These are phyloP conservation scores for Monochamus alternatus DNA, from an alignment of 2,888 invertebrate genomes.

Conservation along the genomic window DNA sequence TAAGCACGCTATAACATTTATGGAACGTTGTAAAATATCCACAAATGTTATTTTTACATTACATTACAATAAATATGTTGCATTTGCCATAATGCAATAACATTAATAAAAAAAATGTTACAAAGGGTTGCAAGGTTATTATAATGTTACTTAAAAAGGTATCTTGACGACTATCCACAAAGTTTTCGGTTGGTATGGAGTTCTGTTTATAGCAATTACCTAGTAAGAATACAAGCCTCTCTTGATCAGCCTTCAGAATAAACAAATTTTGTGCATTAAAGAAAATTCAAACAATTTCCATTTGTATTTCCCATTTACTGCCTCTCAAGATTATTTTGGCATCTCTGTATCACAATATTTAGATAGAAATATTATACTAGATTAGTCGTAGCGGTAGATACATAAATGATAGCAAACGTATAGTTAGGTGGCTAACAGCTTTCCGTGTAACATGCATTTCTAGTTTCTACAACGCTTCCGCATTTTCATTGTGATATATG, in stretches of 20 bases:
- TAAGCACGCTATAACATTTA: too few relatives aligned
- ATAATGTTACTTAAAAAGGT: too few relatives aligned
- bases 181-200: too few relatives aligned
- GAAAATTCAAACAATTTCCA: slow-evolving; percentile 1
- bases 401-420: slow-evolving; percentile 22
- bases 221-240: not conserved
- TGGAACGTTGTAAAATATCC: too few relatives aligned
- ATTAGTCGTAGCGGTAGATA: not conserved
- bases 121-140: too few relatives aligned
- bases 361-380: not conserved
- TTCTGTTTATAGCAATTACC: too few relatives aligned
- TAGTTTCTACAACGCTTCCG: not conserved
- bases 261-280: not conserved
- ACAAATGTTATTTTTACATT: too few relatives aligned
- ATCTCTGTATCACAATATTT: slow-evolving; percentile 16
- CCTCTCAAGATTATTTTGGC: slow-evolving; percentile 8
- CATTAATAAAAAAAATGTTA: too few relatives aligned
- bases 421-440: slow-evolving; percentile 2
- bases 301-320: not conserved
- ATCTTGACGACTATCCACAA: too few relatives aligned
- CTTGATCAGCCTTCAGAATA: not conserved
- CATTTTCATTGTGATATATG: slow-evolving; percentile 35
- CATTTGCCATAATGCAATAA: too few relatives aligned
- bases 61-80: too few relatives aligned
- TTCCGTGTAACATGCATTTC: slow-evolving; percentile 21